These are phyloP conservation scores for Bufo gargarizans DNA, from an alignment of 2,113 vertebrate species.

Conservation along the genomic window DNA sequence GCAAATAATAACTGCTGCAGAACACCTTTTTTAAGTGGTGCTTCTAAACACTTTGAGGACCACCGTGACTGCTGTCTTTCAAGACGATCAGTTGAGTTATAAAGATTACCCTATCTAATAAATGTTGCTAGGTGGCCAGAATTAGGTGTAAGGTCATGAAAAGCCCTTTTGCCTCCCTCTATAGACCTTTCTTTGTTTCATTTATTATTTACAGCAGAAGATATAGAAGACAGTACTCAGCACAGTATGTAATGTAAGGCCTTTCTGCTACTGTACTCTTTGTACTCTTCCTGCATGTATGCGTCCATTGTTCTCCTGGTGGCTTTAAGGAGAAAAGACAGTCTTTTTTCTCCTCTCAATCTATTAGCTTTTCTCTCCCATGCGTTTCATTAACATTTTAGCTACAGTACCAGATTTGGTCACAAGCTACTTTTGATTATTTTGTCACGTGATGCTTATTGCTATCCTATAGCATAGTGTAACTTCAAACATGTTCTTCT, in stretches of 20 bases:
- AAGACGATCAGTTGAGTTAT: not conserved
- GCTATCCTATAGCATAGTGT: not conserved
- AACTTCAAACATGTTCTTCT: not conserved
- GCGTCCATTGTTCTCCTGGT: conserved; percentile 28
- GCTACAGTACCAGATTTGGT: not conserved
- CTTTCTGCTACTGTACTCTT: conserved; percentile 25
- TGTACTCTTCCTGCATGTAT: conserved; percentile 29
- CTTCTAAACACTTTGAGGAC: not conserved
- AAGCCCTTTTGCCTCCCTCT: not conserved
- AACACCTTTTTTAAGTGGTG: not conserved
- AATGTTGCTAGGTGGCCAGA: not conserved
- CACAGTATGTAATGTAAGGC: conserved; percentile 23
- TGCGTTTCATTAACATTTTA: not conserved
- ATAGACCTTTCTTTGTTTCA: not conserved
- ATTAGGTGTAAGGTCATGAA: not conserved
- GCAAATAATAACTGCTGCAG: not conserved
- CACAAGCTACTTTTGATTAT: not conserved
- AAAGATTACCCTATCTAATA: not conserved
- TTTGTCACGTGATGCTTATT: not conserved
- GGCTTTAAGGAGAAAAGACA: not conserved
- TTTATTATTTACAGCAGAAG: conserved; percentile 7
- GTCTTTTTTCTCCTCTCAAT: not conserved
- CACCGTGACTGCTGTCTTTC: not conserved
- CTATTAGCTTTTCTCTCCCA: not conserved
- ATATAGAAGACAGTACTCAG: not conserved